Evolutionary conservation across 1,140 invertebrate genomes (phyloP), one percentile per base, ranked within the genome.

Genomic region (Orchesella cincta): DNA sequence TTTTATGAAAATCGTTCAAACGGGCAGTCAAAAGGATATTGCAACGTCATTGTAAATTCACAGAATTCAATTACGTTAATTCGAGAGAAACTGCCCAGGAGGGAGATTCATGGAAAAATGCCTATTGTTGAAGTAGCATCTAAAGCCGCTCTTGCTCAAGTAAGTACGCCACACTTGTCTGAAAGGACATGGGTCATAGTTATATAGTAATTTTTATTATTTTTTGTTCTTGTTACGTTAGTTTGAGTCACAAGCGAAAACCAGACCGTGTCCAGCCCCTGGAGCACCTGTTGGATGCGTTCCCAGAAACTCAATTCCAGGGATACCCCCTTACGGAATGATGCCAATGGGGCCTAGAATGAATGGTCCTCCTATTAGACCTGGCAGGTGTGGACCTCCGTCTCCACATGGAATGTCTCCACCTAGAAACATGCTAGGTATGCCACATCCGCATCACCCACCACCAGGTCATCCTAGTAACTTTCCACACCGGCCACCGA

Each of bases 1-100:
- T 99, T 99, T 87, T 98, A 98, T 88, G 98, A 99, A 87, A 99
- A 99, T 87, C 90, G 98, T 82, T 93, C 95, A 16, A 99, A 99
- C 89, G 98, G 98, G 33, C 98, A 99, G 86, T 98, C 96, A 0
- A 99, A 99, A 89, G 98, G 98, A 62, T 97, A 97, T 86, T 97
- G 95, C 85, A 92, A 96, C 23, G 91, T 98, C 80, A 94, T 94
- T 1, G 87, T 98, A 70, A 94, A 93, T 18, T 98, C 96, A 0
- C 97, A 99, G 83, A 89, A 90, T 77, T 98, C 97, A 79, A 91
- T 96, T 83, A 89, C 95, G 76, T 88, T 92, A 76, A 93, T 96
- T 52, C 90, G 99, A 89, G 97, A 99, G 74, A 91, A 94, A 80
- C 87, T 99, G 51, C 91, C 94, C 0, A 96, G 97, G 85, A 96